Conservation (phyloP, 2,113 vertebrate species). For the Pelecanoides urinatrix region DNA sequence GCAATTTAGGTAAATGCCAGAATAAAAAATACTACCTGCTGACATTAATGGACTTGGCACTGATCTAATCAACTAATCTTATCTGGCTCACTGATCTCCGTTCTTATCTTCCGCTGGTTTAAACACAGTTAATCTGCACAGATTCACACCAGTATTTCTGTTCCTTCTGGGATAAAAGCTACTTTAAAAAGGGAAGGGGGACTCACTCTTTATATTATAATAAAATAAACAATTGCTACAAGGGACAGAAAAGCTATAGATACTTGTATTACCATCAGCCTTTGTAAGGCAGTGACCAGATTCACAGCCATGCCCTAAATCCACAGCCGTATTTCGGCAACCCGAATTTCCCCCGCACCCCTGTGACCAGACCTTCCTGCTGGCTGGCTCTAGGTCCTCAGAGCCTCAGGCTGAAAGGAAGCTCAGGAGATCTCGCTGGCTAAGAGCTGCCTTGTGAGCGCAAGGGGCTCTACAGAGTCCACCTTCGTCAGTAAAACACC, state of each 20-base stretch:
- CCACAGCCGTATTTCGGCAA: neutral
- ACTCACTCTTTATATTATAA: neutral
- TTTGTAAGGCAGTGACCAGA: neutral
- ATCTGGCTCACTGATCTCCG: neutral
- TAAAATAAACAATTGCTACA: neutral
- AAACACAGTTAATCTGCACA: neutral
- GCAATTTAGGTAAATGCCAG: conserved; percentile 35
- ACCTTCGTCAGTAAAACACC: neutral
- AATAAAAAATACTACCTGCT: conserved; percentile 39
- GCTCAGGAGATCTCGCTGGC: neutral
- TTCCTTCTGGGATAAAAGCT: neutral
- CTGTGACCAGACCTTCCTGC: neutral
- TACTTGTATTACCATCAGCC: neutral
- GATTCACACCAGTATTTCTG: neutral
- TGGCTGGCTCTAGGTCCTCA: neutral
- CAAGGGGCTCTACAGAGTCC: neutral
- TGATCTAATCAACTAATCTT: conserved; percentile 41
- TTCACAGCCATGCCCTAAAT: neutral
- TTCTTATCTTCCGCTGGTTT: neutral
- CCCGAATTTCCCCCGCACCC: neutral
- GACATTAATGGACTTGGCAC: conserved; percentile 31
- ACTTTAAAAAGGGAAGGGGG: neutral
- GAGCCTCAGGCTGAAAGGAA: neutral
- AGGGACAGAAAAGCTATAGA: neutral
- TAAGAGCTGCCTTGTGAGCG: neutral